phyloP scores from a whole-genome alignment of 2,888 invertebrate species.

The Germaria angustata region DNA sequence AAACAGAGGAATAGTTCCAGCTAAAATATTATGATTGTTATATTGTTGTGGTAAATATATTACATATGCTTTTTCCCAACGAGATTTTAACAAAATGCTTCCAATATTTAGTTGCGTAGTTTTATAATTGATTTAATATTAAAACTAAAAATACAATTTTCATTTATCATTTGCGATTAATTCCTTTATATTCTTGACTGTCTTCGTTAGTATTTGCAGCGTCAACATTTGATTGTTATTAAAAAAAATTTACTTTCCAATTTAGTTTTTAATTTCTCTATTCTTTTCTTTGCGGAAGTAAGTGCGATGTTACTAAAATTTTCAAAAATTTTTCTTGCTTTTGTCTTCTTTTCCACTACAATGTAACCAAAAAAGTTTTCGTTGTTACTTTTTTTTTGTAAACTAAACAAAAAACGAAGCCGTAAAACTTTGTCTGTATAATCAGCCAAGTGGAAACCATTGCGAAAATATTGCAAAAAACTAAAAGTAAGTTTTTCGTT shows the following conservation, averaged over 20 bases:
- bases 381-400: slow-evolving; percentile 11
- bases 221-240: slow-evolving; percentile 47
- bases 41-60: too few species aligned
- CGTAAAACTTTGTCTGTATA: slow-evolving; percentile 36
- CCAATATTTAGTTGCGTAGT: too few species aligned
- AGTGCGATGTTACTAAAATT: background rate
- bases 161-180: background rate
- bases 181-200: background rate
- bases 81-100: too few species aligned
- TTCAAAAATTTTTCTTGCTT: background rate
- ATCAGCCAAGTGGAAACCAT: slow-evolving; percentile 47
- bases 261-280: background rate
- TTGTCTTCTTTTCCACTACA: slow-evolving; percentile 19
- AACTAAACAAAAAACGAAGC: slow-evolving; percentile 4
- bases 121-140: background rate
- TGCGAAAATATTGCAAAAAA: slow-evolving; percentile 35
- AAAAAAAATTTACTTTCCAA: slow-evolving; percentile 12
- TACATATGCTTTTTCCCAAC: too few species aligned
- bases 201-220: slow-evolving; percentile 2
- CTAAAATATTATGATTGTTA: too few species aligned
- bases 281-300: slow-evolving; percentile 2
- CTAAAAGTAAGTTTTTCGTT: slow-evolving; percentile 43
- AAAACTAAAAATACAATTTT: background rate
- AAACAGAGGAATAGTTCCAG: too few species aligned
- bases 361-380: slow-evolving; percentile 35